These are phyloP conservation scores for Meles meles DNA, from an alignment of 2,113 vertebrate species.

Conservation along the genomic window DNA sequence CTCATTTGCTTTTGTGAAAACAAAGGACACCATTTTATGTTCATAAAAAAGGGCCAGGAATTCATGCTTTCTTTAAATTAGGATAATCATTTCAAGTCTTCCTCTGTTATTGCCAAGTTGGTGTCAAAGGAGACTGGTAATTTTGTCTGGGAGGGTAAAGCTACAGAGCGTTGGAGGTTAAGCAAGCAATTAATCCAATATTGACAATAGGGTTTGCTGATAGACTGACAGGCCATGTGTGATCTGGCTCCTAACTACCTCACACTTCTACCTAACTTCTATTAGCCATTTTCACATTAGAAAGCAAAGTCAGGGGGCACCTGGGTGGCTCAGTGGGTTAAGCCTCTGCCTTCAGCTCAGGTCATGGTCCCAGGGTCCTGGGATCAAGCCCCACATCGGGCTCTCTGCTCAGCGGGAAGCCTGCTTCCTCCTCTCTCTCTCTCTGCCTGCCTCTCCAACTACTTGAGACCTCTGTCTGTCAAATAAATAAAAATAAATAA, in stretches of 20 bases:
- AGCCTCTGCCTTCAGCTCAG: too few species aligned
- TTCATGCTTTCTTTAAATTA: conserved; percentile 39
- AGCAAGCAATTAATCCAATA: conserved; percentile 11
- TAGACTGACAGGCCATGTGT: background rate
- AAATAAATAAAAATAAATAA: too few species aligned
- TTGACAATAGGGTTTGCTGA: background rate
- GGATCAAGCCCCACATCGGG: too few species aligned
- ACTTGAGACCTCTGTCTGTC: too few species aligned
- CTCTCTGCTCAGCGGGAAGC: too few species aligned
- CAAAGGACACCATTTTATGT: conserved; percentile 21
- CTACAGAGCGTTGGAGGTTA: background rate
- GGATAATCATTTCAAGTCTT: conserved; percentile 49
- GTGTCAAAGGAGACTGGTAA: conserved; percentile 1
- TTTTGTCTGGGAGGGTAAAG: background rate
- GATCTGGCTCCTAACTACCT: background rate
- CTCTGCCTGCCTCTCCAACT: too few species aligned
- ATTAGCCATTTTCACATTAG: background rate
- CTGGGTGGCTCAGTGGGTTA: too few species aligned
- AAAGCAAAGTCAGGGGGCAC: background rate
- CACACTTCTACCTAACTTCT: background rate
- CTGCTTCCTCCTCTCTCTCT: too few species aligned
- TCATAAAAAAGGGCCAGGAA: conserved; percentile 4
- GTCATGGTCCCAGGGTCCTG: too few species aligned
- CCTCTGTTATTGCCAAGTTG: conserved; percentile 9
- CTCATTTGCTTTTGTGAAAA: conserved; percentile 35